These are phyloP conservation scores for Notocelia uddmanniana DNA, from an alignment of 2,888 invertebrate species.

Conservation along the genomic window DNA sequence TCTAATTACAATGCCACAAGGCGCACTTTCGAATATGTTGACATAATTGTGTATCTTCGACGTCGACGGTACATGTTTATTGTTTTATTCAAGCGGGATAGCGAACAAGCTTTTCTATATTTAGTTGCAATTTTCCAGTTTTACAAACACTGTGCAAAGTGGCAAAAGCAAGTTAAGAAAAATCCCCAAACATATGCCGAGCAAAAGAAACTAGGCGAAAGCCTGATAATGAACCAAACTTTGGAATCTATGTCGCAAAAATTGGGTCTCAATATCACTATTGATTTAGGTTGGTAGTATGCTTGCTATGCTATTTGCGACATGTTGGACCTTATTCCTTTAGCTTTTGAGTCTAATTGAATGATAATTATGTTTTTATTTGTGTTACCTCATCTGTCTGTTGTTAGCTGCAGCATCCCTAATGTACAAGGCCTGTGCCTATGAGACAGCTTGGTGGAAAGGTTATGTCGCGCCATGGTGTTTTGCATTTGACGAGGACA, in stretches of 20 bases:
- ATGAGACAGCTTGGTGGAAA: conserved; percentile 93
- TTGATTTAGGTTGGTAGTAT: conserved; percentile 81
- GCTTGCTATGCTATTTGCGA: conserved; percentile 69
- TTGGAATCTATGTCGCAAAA: conserved; percentile 86
- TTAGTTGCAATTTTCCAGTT: conserved; percentile 87
- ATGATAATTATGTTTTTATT: conserved; percentile 5
- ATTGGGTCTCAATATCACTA: conserved; percentile 84
- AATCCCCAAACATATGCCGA: conserved; percentile 87
- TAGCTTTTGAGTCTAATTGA: conserved; percentile 36
- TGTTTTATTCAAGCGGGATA: conserved; percentile 16
- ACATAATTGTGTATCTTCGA: too few relatives aligned
- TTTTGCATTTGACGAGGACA: conserved; percentile 87
- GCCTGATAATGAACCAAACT: conserved; percentile 84
- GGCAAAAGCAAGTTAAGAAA: conserved; percentile 89
- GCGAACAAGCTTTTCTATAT: conserved; percentile 58
- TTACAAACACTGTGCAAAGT: conserved; percentile 91
- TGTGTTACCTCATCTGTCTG: background rate
- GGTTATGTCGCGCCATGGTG: conserved; percentile 91
- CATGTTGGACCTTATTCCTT: conserved; percentile 49
- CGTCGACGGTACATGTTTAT: background rate
- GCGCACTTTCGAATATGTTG: too few relatives aligned
- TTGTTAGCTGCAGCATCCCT: conserved; percentile 85
- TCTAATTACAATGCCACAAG: too few relatives aligned
- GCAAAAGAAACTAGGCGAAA: conserved; percentile 81
- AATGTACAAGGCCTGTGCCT: conserved; percentile 91